Percentiles rank a stretch among this genome's conserved stretches.
Evolutionary conservation across 2,797 vertebrate genomes (phyloP).

Genomic region (Sebastes minor): DNA sequence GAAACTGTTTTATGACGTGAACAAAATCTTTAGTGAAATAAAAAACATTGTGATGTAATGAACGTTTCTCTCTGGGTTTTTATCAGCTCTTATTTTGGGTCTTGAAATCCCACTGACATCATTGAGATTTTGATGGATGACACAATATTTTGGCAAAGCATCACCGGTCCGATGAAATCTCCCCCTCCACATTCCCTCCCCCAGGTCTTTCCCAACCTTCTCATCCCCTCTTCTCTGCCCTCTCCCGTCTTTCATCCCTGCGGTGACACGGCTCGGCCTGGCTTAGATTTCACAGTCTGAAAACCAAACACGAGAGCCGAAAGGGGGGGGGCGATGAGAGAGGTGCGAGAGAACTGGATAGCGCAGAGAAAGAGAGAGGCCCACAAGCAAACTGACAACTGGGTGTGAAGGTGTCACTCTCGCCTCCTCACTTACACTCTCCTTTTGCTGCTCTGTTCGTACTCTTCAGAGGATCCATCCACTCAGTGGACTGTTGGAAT

Average conservation of each 20-base stretch:
- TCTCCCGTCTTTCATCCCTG: constrained; percentile 63
- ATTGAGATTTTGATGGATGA: constrained; percentile 42
- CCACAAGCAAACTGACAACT: constrained; percentile 74
- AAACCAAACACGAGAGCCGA: constrained; percentile 67
- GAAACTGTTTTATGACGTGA: constrained; percentile 79
- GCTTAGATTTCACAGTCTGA: constrained; percentile 72
- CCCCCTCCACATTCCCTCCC: constrained; percentile 27
- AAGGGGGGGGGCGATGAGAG: constrained; percentile 49
- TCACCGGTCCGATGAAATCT: constrained; percentile 28
- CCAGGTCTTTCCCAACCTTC: constrained; percentile 47
- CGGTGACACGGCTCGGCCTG: constrained; percentile 41
- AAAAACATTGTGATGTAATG: constrained; percentile 55
- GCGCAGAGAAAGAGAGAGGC: constrained; percentile 44
- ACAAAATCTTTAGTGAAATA: constrained; percentile 70
- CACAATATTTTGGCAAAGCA: constrained; percentile 47
- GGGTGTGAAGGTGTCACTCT: constrained; percentile 77
- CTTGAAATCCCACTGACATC: constrained; percentile 16
- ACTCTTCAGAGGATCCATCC: constrained; percentile 42
- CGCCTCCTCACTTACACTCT: constrained; percentile 45
- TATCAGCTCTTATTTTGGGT: background rate
- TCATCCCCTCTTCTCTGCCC: constrained; percentile 41
- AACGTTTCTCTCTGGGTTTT: constrained; percentile 10
- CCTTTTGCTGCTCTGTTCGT: constrained; percentile 28
- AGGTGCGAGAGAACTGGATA: constrained; percentile 27
- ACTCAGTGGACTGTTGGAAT: constrained; percentile 51